Evolutionary conservation across 2,797 vertebrate genomes (phyloP).

Genomic region (Tapera naevia): DNA sequence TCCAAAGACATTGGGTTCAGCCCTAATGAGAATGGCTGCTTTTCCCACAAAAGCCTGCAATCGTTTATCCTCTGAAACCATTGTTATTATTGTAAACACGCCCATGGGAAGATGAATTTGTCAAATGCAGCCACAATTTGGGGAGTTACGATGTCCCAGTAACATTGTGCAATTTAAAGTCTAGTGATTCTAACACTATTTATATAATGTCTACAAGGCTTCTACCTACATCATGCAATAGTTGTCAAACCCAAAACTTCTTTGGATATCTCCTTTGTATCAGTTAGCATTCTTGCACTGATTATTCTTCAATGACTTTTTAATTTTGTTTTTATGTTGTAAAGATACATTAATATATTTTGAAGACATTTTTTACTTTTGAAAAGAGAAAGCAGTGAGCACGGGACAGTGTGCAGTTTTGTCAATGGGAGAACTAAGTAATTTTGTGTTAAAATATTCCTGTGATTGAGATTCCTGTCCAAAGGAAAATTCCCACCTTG

Average conservation of each 20-base stretch:
- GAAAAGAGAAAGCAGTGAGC: background rate
- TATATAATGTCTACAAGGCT: background rate
- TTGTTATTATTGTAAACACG: background rate
- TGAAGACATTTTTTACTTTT: background rate
- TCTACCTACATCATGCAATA: background rate
- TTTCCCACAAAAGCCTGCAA: background rate
- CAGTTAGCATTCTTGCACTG: background rate
- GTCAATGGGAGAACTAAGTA: background rate
- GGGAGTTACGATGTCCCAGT: background rate
- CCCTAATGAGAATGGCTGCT: background rate
- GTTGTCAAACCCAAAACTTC: background rate
- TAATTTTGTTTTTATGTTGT: background rate
- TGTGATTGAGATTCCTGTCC: background rate
- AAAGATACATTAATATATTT: background rate
- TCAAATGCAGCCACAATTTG: background rate
- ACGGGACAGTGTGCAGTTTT: background rate
- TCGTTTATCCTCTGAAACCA: background rate
- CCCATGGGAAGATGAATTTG: background rate
- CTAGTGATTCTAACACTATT: background rate
- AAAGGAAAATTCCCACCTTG: slow-evolving; percentile 1
- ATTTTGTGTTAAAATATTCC: background rate
- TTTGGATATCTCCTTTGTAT: background rate
- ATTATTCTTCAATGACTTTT: background rate
- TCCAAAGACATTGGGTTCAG: background rate
- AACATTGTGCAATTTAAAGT: background rate